Conservation (phyloP, 2,113 vertebrate genomes). For the Tragelaphus scriptus region DNA sequence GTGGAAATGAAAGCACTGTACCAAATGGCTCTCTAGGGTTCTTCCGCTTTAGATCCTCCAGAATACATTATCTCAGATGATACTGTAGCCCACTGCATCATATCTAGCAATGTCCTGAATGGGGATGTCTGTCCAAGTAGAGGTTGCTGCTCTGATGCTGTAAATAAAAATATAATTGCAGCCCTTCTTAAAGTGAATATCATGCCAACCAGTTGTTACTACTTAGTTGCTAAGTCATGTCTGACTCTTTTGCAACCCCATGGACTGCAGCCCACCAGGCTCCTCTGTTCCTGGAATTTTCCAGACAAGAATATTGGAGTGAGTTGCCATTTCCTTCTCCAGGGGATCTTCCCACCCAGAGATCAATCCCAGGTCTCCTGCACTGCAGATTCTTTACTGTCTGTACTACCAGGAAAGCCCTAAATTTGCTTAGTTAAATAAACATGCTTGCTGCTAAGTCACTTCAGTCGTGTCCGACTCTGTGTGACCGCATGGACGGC, state of each 20-base stretch:
- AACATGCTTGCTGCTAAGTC: neutral
- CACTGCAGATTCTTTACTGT: neutral
- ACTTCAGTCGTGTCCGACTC: no score
- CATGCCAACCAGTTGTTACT: neutral
- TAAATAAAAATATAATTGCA: neutral
- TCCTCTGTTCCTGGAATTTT: neutral
- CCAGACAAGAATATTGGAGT: neutral
- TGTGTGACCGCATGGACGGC: no score
- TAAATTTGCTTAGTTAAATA: neutral
- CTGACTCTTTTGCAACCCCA: neutral
- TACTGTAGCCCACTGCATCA: neutral
- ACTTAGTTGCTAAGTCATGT: neutral
- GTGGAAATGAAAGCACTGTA: neutral
- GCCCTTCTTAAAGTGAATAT: neutral
- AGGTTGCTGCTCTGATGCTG: neutral
- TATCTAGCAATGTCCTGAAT: neutral
- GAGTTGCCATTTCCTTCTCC: neutral
- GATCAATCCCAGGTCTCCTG: neutral
- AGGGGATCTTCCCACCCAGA: neutral
- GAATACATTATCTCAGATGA: neutral
- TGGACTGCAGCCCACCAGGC: neutral
- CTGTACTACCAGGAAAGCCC: neutral
- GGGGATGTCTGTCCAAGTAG: neutral
- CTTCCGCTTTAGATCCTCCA: neutral
- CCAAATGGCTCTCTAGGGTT: neutral